Evolutionary conservation across 2,888 invertebrate genomes (phyloP).

Genomic region (Halictus ligatus): DNA sequence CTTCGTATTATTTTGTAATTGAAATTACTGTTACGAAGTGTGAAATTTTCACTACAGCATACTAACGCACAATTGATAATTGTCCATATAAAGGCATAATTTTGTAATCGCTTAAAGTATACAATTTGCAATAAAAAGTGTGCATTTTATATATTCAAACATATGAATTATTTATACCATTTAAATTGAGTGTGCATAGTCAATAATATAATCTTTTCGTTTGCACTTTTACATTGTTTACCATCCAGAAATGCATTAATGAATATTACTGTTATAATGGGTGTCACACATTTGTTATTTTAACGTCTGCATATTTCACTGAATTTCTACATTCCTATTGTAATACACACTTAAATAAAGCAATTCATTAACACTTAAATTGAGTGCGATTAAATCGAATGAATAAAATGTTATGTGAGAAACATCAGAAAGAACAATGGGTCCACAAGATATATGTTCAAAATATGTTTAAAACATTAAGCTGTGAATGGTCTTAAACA

Average conservation of each 20-base stretch:
- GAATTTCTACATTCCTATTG: no score
- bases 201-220: neutral
- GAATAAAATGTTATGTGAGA: no score
- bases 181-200: neutral
- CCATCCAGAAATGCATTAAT: neutral
- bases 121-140: neutral
- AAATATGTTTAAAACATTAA: no score
- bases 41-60: neutral
- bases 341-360: no score
- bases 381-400: no score
- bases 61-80: neutral
- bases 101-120: neutral
- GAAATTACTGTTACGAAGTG: constrained; percentile 10
- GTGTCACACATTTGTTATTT: neutral
- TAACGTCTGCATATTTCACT: neutral
- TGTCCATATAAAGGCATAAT: neutral
- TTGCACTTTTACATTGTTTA: neutral
- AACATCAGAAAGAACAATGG: no score
- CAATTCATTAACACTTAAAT: no score
- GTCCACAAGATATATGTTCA: no score
- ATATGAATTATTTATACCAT: neutral
- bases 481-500: no score
- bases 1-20: constrained; percentile 21
- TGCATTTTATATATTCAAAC: neutral
- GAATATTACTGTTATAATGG: no score